phyloP scores from a whole-genome alignment of 1,140 invertebrate genomes.

The Trypoxylus dichotomus region DNA sequence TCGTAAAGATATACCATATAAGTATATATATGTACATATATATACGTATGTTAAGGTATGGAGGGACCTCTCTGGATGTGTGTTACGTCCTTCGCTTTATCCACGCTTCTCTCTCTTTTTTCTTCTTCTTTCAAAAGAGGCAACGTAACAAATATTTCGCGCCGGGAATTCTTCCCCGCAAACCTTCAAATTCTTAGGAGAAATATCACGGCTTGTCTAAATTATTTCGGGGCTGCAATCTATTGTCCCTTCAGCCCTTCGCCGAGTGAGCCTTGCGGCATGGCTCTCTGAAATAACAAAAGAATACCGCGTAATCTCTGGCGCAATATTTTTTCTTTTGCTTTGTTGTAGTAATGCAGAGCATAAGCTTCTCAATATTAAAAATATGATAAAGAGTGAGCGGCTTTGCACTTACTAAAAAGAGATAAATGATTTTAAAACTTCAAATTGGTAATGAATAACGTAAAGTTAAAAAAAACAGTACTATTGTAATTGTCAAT shows the following conservation, averaged over 20 bases:
- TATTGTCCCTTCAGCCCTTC: not conserved
- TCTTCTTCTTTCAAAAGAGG: not conserved
- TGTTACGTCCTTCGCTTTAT: not conserved
- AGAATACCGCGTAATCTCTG: not conserved
- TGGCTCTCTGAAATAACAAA: not conserved
- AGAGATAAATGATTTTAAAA: no score
- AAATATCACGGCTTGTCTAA: not conserved
- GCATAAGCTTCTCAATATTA: not conserved
- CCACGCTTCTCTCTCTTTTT: not conserved
- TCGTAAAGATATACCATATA: not conserved
- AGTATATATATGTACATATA: no score
- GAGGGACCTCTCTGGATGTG: not conserved
- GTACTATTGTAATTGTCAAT: no score
- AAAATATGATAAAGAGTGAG: not conserved
- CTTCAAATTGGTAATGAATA: no score
- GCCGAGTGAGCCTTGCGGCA: not conserved
- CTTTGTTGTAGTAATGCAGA: not conserved
- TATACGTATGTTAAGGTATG: not conserved
- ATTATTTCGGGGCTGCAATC: conserved; percentile 7
- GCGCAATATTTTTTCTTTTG: not conserved
- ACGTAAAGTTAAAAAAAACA: no score
- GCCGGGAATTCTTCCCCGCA: not conserved
- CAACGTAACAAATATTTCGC: not conserved
- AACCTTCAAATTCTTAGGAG: not conserved
- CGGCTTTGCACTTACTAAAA: not conserved